Conservation (phyloP, 2,113 vertebrate species). For the Mesembrinibis cayennensis region DNA sequence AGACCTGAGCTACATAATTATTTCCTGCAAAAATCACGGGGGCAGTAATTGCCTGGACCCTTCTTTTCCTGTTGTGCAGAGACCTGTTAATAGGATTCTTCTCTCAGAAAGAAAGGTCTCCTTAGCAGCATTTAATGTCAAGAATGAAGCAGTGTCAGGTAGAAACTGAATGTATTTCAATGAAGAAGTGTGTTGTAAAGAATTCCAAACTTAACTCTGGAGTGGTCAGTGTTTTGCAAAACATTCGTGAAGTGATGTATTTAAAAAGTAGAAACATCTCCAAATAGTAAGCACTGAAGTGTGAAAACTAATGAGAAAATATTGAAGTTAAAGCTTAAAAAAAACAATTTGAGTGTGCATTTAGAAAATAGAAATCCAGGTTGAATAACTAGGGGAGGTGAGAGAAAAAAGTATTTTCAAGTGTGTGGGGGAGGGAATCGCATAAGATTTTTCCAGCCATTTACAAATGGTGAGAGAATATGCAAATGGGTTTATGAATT, state of each 20-base stretch:
- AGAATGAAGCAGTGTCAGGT: not conserved
- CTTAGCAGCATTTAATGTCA: not conserved
- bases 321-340: not conserved
- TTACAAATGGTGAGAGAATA: not conserved
- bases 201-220: not conserved
- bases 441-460: not conserved
- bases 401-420: not conserved
- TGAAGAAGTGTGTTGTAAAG: not conserved
- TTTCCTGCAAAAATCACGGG: not conserved
- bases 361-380: not conserved
- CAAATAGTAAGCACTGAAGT: fast-evolving
- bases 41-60: not conserved
- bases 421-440: not conserved
- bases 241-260: fast-evolving
- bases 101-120: not conserved
- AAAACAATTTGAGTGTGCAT: fast-evolving
- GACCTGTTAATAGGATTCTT: not conserved
- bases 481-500: not conserved
- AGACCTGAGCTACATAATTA: not conserved
- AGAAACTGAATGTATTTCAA: not conserved
- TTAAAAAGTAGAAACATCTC: not conserved
- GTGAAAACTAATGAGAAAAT: not conserved
- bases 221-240: not conserved
- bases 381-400: not conserved
- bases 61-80: not conserved